These are phyloP conservation scores for Amblyjoppa proteus DNA, from an alignment of 2,888 invertebrate species.

Conservation along the genomic window DNA sequence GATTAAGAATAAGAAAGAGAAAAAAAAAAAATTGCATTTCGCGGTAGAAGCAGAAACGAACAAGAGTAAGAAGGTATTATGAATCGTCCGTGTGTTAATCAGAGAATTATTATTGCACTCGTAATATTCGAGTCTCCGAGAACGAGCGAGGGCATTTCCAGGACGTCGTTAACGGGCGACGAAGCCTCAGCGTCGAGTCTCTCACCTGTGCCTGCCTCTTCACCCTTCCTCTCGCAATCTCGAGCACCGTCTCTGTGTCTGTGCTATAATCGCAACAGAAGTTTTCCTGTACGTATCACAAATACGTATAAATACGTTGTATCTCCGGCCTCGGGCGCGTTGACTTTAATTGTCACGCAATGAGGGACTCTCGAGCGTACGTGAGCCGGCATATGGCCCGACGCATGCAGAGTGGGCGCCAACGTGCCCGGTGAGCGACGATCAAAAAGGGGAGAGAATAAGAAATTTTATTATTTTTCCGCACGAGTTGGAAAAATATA, in stretches of 20 bases:
- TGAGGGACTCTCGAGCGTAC: slow-evolving; percentile 65
- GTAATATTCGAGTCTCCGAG: slow-evolving; percentile 61
- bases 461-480: slow-evolving; percentile 36
- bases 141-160: slow-evolving; percentile 57
- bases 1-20: not conserved
- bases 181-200: slow-evolving; percentile 32
- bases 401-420: slow-evolving; percentile 48
- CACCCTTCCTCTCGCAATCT: slow-evolving; percentile 54
- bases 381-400: slow-evolving; percentile 64
- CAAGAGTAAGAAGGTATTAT: slow-evolving; percentile 35
- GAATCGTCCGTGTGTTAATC: slow-evolving; percentile 11
- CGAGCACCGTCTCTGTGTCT: slow-evolving; percentile 42
- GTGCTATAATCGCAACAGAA: slow-evolving; percentile 22
- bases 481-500: slow-evolving; percentile 14
- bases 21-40: slow-evolving; percentile 59
- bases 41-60: slow-evolving; percentile 54
- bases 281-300: slow-evolving; percentile 49
- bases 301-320: slow-evolving; percentile 35
- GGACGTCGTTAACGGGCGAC: slow-evolving; percentile 67
- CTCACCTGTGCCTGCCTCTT: slow-evolving; percentile 44
- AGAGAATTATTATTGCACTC: slow-evolving; percentile 56
- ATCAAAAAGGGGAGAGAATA: slow-evolving; percentile 15
- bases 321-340: slow-evolving; percentile 60
- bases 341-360: slow-evolving; percentile 68
- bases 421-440: slow-evolving; percentile 36